Evolutionary conservation across 2,797 vertebrate species (phyloP), one percentile per base, ranked within the genome.

Genomic region (Clarias pachynema): DNA sequence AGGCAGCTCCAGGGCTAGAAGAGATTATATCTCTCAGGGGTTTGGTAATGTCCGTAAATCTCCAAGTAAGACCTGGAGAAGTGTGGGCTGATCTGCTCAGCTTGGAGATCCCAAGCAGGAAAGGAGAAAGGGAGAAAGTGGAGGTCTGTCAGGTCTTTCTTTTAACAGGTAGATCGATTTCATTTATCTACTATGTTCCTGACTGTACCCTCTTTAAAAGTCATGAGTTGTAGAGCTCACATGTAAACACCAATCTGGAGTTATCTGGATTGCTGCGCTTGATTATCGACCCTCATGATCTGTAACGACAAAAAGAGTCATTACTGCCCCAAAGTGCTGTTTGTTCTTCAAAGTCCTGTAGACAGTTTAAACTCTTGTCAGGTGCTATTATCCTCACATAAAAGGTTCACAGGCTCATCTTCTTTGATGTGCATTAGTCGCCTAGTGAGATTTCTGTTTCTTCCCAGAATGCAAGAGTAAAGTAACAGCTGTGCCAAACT

Each of bases 301-400:
- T 44, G 57, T 24, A 24, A n/a, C 49, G 15, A 79, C 15, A 72
- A 34, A 26, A 56, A 34, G 37, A 74, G 63, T n/a, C 81, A 62
- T 81, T 83, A 56, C 75, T 49, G 31, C 65, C 84, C 56, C 49
- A 20, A 22, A 6, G 10, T 49, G 44, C 44, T 12, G 44, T 49
- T 49, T 49, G 26, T 79, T 84, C 79, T 70, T 65, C 44, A 83
- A 75, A 72, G 83, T 60, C 56, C 81, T 70, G 56, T 81, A 80
- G 22, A 78, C 40, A 26, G 22, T 40, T 16, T 84, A 37, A 88
- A 87, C 26, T 59, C 84, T 49, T 34, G 57, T 73, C 87, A 77
- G 81, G 70, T 20, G 57, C 49, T 72, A 83, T 83, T 81, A 85
- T 85, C 57, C 82, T 79, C 78, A 86, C 73, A 77, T 72, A 79